Evolutionary conservation across 2,888 invertebrate species (phyloP).

Genomic region (Steinernema scapterisci): DNA sequence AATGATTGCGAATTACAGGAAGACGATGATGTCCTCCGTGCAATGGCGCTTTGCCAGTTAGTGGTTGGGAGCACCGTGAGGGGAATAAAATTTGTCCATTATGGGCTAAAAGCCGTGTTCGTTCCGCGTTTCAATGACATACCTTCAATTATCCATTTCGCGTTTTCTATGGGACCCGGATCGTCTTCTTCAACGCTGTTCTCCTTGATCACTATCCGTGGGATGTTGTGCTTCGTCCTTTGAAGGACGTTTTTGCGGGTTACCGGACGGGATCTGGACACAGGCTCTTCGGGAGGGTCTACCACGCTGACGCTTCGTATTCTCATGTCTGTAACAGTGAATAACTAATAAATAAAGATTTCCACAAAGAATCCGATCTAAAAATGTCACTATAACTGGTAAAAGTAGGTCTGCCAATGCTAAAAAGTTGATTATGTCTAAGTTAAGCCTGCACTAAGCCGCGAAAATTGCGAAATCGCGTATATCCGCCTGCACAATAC

Average conservation of each 20-base stretch:
- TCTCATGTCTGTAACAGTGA: conserved; percentile 4
- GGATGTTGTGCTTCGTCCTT: background rate
- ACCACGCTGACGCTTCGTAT: background rate
- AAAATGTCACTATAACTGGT: no score
- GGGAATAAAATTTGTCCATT: background rate
- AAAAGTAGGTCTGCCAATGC: no score
- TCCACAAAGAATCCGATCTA: no score
- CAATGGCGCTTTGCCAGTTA: no score
- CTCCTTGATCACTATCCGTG: conserved; percentile 9
- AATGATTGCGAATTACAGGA: no score
- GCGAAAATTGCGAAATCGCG: no score
- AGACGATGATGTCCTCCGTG: no score
- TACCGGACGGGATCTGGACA: background rate
- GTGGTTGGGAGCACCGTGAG: no score
- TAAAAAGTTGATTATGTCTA: no score
- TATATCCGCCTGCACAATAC: no score
- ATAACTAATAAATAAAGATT: no score
- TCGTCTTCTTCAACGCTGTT: conserved; percentile 12
- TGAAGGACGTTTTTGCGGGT: background rate
- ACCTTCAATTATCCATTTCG: conserved; percentile 18
- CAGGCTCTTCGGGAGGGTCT: background rate
- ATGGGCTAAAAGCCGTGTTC: background rate
- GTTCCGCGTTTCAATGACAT: background rate
- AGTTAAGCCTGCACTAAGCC: no score
- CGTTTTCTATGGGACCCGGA: background rate